Conservation (phyloP, 2,888 invertebrate genomes). For the Lasioglossum figueresi region DNA sequence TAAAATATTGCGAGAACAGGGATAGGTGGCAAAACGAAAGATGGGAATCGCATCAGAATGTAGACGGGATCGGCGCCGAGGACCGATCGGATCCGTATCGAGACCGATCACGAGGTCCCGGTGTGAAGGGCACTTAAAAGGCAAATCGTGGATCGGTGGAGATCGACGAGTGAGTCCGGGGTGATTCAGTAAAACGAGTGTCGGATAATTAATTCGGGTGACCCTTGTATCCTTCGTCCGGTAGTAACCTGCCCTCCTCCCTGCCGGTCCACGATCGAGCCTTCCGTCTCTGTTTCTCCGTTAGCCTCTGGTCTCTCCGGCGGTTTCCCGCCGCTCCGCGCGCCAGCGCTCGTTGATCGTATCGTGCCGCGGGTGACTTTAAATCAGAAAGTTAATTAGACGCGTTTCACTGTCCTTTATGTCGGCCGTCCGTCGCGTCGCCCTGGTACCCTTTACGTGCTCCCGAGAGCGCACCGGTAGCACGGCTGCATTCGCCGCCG, state of each 20-base stretch:
- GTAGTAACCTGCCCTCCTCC: slow-evolving; percentile 54
- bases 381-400: slow-evolving; percentile 82
- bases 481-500: slow-evolving; percentile 50
- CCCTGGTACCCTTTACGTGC: slow-evolving; percentile 46
- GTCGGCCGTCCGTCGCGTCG: slow-evolving; percentile 65
- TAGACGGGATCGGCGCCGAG: slow-evolving; percentile 35
- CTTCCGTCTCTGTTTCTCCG: slow-evolving; percentile 8
- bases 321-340: slow-evolving; percentile 45
- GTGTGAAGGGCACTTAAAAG: slow-evolving; percentile 59
- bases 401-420: slow-evolving; percentile 77
- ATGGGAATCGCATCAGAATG: not conserved
- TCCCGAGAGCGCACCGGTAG: slow-evolving; percentile 30
- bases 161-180: slow-evolving; percentile 42
- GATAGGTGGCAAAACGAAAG: not conserved
- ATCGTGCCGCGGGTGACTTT: slow-evolving; percentile 79
- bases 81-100: not conserved
- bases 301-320: slow-evolving; percentile 11
- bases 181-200: slow-evolving; percentile 74
- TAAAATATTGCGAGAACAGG: not conserved
- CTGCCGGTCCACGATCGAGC: not conserved
- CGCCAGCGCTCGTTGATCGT: slow-evolving; percentile 71
- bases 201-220: slow-evolving; percentile 79
- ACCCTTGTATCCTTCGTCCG: slow-evolving; percentile 68
- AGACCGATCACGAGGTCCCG: slow-evolving; percentile 37
- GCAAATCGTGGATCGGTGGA: slow-evolving; percentile 53